A percentile compares a stretch with the other conserved stretches of the same genome.
phyloP scores from a whole-genome alignment of 2,888 invertebrate species.

The Bruchidius siliquastri region DNA sequence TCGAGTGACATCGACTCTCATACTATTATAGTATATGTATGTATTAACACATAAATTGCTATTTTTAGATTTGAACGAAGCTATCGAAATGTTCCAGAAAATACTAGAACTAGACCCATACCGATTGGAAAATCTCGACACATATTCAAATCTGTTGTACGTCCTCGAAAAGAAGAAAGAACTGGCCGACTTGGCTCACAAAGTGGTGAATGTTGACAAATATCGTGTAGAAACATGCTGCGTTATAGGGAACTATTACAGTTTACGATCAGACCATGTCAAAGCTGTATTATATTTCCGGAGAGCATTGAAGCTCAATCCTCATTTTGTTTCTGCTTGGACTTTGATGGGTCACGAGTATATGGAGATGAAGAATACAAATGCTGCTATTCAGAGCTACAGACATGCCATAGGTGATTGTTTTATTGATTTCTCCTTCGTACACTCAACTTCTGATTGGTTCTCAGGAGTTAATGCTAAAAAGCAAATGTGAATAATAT shows the following conservation, averaged over 20 bases:
- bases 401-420: conserved; percentile 85
- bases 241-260: conserved; percentile 97
- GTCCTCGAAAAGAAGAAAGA: conserved; percentile 90
- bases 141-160: conserved; percentile 92
- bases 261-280: conserved; percentile 90
- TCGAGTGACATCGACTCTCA: too few relatives aligned
- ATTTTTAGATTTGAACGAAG: conserved; percentile 76
- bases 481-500: too few relatives aligned
- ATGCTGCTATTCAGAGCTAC: conserved; percentile 98
- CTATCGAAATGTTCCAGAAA: conserved; percentile 78
- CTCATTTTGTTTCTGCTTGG: conserved; percentile 93
- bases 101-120: conserved; percentile 86
- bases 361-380: conserved; percentile 97
- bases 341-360: conserved; percentile 98
- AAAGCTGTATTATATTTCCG: conserved; percentile 98
- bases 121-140: conserved; percentile 92
- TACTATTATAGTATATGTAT: too few relatives aligned
- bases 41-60: too few relatives aligned
- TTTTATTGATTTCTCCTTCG: not conserved
- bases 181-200: conserved; percentile 88
- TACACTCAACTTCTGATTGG: too few relatives aligned
- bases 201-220: conserved; percentile 90
- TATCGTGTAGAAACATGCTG: conserved; percentile 97
- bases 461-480: too few relatives aligned
- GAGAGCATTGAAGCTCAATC: conserved; percentile 87